phyloP scores from a whole-genome alignment of 92 coral and sea anemone genomes.

The Umimayanthus kanabou region DNA sequence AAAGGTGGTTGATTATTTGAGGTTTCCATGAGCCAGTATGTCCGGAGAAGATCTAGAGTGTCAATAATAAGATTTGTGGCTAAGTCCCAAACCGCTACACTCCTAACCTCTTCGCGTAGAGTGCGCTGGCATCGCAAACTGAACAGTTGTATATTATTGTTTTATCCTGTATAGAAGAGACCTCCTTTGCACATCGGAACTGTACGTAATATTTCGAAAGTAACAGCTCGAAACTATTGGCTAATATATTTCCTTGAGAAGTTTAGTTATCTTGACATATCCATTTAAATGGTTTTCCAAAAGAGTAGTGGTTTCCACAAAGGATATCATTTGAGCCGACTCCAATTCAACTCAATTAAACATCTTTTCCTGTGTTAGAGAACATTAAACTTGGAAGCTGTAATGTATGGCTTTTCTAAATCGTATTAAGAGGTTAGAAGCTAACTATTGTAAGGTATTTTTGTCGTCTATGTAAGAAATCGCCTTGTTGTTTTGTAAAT shows the following conservation, averaged over 20 bases:
- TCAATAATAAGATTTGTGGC: neutral
- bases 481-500: neutral
- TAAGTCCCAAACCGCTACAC: constrained; percentile 1
- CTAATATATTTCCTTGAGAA: neutral
- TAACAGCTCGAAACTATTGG: neutral
- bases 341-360: constrained; percentile 29
- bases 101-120: constrained; percentile 7
- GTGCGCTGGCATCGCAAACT: neutral
- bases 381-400: neutral
- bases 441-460: neutral
- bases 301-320: constrained; percentile 19
- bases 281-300: neutral
- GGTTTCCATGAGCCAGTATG: neutral
- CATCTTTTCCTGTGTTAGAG: constrained; percentile 28
- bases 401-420: neutral
- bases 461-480: neutral
- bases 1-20: neutral
- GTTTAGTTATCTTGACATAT: neutral
- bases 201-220: neutral
- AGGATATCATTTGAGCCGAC: constrained; percentile 34
- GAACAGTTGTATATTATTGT: neutral
- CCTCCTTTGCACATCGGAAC: neutral
- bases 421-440: neutral
- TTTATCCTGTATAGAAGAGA: neutral
- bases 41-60: neutral